Conservation (phyloP, 2,888 invertebrate species). For the Drosophila paramelanica region DNA sequence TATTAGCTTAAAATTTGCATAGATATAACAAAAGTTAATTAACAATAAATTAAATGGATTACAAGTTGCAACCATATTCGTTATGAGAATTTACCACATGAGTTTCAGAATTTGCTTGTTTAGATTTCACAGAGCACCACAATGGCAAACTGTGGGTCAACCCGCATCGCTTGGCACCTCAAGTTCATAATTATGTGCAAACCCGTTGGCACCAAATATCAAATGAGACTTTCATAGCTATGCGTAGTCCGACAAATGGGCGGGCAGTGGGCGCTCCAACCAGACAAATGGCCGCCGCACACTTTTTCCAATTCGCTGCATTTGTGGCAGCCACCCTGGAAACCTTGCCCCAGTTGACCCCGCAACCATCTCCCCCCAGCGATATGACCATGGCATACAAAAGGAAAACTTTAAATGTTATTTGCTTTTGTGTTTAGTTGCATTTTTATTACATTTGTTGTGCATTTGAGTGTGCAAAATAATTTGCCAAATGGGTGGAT, state of each 20-base stretch:
- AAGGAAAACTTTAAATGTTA: slow-evolving; percentile 68
- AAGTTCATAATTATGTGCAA: slow-evolving; percentile 67
- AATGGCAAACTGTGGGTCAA: slow-evolving; percentile 13
- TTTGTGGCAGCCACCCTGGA: slow-evolving; percentile 28
- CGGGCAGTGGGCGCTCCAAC: neutral
- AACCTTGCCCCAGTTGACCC: slow-evolving; percentile 23
- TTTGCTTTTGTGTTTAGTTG: slow-evolving; percentile 57
- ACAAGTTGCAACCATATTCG: slow-evolving; percentile 17
- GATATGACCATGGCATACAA: slow-evolving; percentile 28
- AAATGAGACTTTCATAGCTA: slow-evolving; percentile 60
- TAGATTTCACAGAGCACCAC: slow-evolving; percentile 12
- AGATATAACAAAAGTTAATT: slow-evolving; percentile 24
- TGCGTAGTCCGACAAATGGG: slow-evolving; percentile 15
- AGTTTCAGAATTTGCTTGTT: slow-evolving; percentile 16
- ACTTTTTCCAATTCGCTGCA: slow-evolving; percentile 69
- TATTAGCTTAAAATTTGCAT: slow-evolving; percentile 3
- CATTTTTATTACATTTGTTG: slow-evolving; percentile 63
- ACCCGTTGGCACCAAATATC: slow-evolving; percentile 45
- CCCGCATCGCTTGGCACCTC: slow-evolving; percentile 49
- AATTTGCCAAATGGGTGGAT: slow-evolving; percentile 14
- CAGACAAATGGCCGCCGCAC: slow-evolving; percentile 51
- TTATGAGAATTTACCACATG: neutral
- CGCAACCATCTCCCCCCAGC: neutral
- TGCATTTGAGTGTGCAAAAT: slow-evolving; percentile 59
- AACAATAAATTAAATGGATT: slow-evolving; percentile 25